These are phyloP conservation scores for Phasianus colchicus DNA, from an alignment of 2,113 vertebrate genomes.

Conservation along the genomic window DNA sequence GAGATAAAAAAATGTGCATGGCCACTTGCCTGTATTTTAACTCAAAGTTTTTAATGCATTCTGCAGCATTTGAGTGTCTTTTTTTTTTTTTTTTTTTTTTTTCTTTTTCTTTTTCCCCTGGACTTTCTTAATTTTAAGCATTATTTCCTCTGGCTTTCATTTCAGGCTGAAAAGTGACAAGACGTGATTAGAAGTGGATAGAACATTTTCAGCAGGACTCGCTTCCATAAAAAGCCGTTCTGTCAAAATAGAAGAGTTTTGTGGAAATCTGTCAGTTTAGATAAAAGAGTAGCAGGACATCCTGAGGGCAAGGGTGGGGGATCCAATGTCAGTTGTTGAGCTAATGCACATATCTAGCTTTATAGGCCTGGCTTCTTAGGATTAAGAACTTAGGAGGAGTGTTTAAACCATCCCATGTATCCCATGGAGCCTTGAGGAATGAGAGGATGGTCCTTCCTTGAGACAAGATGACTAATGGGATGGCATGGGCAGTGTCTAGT, in stretches of 20 bases:
- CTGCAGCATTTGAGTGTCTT: neutral
- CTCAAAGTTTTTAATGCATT: neutral
- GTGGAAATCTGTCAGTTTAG: constrained; percentile 45
- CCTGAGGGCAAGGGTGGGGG: neutral
- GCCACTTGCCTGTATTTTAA: neutral
- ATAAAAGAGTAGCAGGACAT: neutral
- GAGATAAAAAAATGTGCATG: neutral
- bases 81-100: too few relatives aligned
- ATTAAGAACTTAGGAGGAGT: neutral
- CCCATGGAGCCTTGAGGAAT: neutral
- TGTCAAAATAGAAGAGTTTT: constrained; percentile 1
- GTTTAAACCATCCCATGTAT: neutral
- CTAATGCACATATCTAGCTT: neutral
- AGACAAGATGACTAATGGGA: neutral
- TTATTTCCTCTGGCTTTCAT: constrained; percentile 39
- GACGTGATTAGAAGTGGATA: constrained; percentile 10
- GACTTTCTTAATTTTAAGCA: neutral
- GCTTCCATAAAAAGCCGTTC: constrained; percentile 22
- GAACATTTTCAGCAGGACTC: neutral
- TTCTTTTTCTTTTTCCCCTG: too few relatives aligned
- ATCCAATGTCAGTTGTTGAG: neutral
- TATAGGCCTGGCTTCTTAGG: neutral
- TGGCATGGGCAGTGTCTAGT: neutral
- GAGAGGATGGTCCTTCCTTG: neutral
- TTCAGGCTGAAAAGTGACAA: constrained; percentile 18